Base-by-base conservation (phyloP, 2,797 vertebrate species). In the Falco columbarius region DNA sequence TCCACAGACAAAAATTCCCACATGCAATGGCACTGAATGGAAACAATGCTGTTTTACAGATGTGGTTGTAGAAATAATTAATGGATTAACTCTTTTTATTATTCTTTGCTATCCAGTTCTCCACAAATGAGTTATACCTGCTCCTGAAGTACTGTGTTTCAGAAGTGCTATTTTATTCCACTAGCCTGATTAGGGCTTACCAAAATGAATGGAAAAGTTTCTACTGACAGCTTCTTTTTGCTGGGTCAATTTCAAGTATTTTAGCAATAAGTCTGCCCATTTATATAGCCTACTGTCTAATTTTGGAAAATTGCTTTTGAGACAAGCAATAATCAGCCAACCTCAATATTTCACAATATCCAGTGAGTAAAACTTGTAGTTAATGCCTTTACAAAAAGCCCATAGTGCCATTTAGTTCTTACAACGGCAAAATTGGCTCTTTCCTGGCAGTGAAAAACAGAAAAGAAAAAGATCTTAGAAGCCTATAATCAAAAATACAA, bases 401-500 rank as follows among this genome's bases (percentile, higher is more conserved):
- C 84, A 51, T 49, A 42, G 66, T 18, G 46, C 49, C 74, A 86
- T 82, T 88, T 65, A 90, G 36, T 54, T 86, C 76, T 84, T 66
- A 94, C 62, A 75, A 77, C 68, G 15, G 86, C 66, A 74, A 95
- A 92, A 97, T 55, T n/a, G 47, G 62, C 68, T 93, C 75, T 88
- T 96, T 88, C 56, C 70, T 70, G 38, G 34, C 72, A 82, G 56
- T 8, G 58, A 73, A 86, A 86, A 72, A 52, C 30, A 68, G 17
- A 56, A 62, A 27, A 82, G 70, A 83, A 82, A 94, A 79, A 74
- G 66, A 92, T 70, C 77, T 76, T 80, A 55, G 32, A 86, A 93
- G 63, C n/a, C 67, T 91, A 77, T 83, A 93, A 95, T 91, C 63
- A 97, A 94, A 97, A 96, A 81, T n/a, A 94, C 79, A 94, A 92